phyloP scores from a whole-genome alignment of 1,140 invertebrate genomes.

The Stegodyphus dumicola region DNA sequence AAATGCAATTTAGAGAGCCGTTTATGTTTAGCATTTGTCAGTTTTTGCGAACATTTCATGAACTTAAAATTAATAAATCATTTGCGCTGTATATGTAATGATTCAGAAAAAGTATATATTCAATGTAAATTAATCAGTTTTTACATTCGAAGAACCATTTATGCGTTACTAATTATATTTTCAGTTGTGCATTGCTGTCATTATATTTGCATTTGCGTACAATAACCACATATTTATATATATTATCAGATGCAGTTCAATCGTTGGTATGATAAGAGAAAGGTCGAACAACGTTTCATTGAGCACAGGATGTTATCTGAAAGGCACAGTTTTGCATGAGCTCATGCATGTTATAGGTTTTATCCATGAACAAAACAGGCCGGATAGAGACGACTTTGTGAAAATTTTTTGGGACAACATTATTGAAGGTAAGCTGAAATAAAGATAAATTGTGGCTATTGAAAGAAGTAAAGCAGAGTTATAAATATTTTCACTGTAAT shows the following conservation, averaged over 20 bases:
- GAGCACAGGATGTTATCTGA: conserved; percentile 55
- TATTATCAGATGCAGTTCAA: background rate
- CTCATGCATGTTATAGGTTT: conserved; percentile 87
- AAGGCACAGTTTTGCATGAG: conserved; percentile 82
- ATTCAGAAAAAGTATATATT: no score
- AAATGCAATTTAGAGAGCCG: no score
- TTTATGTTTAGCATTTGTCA: no score
- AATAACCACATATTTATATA: background rate
- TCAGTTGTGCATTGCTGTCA: no score
- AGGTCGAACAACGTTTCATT: background rate
- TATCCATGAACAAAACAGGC: conserved; percentile 86
- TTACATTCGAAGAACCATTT: no score
- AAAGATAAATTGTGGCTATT: background rate
- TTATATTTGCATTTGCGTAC: no score
- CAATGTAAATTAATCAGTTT: no score
- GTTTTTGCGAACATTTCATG: no score
- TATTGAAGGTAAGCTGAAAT: conserved; percentile 69
- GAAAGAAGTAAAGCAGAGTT: background rate
- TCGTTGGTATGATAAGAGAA: background rate
- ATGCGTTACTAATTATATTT: no score
- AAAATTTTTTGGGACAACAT: conserved; percentile 80
- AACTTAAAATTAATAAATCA: no score
- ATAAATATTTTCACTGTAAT: background rate
- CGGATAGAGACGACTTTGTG: conserved; percentile 82
- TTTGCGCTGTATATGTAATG: no score